Base-by-base conservation (phyloP, 2,888 invertebrate species). In the Andricus curvator region DNA sequence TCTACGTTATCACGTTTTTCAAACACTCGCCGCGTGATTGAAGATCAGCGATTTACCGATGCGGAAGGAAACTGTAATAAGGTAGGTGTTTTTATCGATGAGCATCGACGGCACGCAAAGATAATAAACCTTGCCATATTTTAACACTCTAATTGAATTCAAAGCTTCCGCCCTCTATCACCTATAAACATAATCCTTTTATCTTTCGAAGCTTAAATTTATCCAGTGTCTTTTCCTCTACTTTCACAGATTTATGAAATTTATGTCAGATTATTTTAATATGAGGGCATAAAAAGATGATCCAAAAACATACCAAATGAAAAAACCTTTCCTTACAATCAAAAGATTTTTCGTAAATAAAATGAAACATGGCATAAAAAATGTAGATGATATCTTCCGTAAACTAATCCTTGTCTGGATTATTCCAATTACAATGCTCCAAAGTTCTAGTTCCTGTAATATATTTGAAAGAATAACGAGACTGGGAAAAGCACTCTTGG, bases 111-210 rank as follows among this genome's bases (percentile, higher is more conserved):
- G 33, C 29, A 56, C 20, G 29, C 70, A 56, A 48, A 51, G 29
- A 70, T 70, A 70, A 51, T 70, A 29, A 70, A 56, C 51, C 33
- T 13, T 70, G 11, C 29, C 11, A 70, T 70, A 70, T 33, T 56
- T 51, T 20, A 51, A 70, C 13, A 56, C n/a, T 56, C n/a, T n/a
- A 20, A 70, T 70, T 51, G 17, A 70, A 70, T 56, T 70, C 13
- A 29, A 29, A 48, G 17, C 51, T 20, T 20, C 29, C 33, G 29
- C 29, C 25, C 13, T 51, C 13, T 29, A 33, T 70, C 13, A 11
- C 8, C 51, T 25, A 51, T 70, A 70, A 70, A 51, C 48, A 33
- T 70, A 51, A 70, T 70, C 33, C 20, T n/a, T 56, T 29, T 20
- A 70, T 33, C 33, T 48, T 20, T 17, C 25, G 4, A 33, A 44